A percentile compares a stretch with the other conserved stretches of the same genome.
Evolutionary conservation across 2,888 invertebrate genomes (phyloP).

Genomic region (Gisinianus flammeolus): DNA sequence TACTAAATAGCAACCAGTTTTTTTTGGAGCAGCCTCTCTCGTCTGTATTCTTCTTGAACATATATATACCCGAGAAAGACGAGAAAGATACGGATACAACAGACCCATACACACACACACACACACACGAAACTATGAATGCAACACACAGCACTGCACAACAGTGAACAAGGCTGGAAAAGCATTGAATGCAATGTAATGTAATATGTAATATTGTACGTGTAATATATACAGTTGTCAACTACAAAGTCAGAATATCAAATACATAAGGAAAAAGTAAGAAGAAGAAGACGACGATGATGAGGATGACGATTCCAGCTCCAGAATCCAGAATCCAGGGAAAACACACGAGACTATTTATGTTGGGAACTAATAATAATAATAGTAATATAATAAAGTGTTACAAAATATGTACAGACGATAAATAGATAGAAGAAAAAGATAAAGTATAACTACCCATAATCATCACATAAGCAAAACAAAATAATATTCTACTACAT

Average conservation of each 20-base stretch:
- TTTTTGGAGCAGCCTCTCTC: background rate
- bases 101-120: background rate
- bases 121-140: background rate
- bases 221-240: background rate
- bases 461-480: background rate
- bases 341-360: slow-evolving; percentile 5
- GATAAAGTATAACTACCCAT: too few relatives aligned
- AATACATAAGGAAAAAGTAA: too few relatives aligned
- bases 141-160: background rate
- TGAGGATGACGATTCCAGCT: too few relatives aligned
- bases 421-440: too few relatives aligned
- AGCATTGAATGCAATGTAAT: too few relatives aligned
- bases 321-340: too few relatives aligned
- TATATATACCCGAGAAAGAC: background rate
- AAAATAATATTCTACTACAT: too few relatives aligned
- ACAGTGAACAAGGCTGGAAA: background rate
- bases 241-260: background rate
- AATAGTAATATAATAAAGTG: slow-evolving; percentile 2
- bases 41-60: background rate
- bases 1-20: slow-evolving; percentile 10
- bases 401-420: slow-evolving; percentile 8
- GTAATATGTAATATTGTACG: background rate
- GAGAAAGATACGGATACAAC: background rate
- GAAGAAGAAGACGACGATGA: too few relatives aligned
- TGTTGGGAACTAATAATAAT: too few relatives aligned